Percentiles rank a stretch among this genome's conserved stretches.
phyloP scores from a whole-genome alignment of 2,797 vertebrate genomes.

The Psittacula derbiana region DNA sequence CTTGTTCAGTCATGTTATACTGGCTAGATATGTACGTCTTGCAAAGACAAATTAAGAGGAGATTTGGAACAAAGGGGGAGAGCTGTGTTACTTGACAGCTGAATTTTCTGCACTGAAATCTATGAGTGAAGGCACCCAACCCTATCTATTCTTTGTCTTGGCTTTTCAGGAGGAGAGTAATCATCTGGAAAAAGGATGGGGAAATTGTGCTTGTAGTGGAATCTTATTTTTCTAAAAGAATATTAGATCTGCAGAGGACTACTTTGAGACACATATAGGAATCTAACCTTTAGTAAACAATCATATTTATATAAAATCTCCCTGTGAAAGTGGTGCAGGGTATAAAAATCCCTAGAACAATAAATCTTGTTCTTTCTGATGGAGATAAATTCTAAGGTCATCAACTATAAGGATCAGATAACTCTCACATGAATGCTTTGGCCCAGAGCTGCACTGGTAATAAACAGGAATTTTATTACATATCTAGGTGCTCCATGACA shows the following conservation, averaged over 20 bases:
- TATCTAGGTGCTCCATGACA: slow-evolving; percentile 51
- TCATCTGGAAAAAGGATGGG: neutral
- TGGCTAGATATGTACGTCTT: neutral
- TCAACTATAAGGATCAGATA: slow-evolving; percentile 18
- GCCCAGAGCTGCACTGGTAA: slow-evolving; percentile 30
- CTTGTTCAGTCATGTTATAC: neutral
- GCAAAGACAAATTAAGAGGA: slow-evolving; percentile 10
- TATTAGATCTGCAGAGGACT: neutral
- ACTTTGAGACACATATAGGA: neutral
- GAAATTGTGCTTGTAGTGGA: neutral
- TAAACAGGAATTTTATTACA: slow-evolving; percentile 63
- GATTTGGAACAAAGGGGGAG: neutral
- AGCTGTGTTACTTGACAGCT: neutral
- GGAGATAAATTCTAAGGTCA: slow-evolving; percentile 54
- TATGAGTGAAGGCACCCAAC: neutral
- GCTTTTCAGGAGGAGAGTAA: neutral
- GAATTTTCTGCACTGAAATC: slow-evolving; percentile 29
- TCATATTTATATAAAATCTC: slow-evolving; percentile 27
- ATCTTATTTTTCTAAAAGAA: slow-evolving; percentile 16
- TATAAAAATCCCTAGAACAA: slow-evolving; percentile 42
- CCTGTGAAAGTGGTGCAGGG: slow-evolving; percentile 13
- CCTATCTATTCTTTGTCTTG: neutral
- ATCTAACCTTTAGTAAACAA: slow-evolving; percentile 29
- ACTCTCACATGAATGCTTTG: slow-evolving; percentile 57
- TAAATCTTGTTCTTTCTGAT: slow-evolving; percentile 54